A percentile compares a stretch with the other conserved stretches of the same genome.
Evolutionary conservation across 2,888 invertebrate genomes (phyloP).

Genomic region (Lasioglossum lativentre): DNA sequence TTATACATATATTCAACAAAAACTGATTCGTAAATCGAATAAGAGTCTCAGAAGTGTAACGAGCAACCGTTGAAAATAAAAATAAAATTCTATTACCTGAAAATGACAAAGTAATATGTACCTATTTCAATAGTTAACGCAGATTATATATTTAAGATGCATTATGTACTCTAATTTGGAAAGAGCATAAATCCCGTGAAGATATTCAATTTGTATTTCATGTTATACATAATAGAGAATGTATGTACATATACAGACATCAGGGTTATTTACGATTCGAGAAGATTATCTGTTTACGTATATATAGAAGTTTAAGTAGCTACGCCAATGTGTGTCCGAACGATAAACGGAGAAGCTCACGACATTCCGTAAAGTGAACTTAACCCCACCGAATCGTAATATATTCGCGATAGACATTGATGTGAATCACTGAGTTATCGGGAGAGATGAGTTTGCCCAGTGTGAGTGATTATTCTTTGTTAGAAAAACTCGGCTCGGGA

Average conservation of each 20-base stretch:
- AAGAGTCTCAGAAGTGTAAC: background rate
- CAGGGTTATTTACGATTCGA: background rate
- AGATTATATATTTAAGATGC: background rate
- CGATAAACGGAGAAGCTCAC: constrained; percentile 27
- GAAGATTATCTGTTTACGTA: background rate
- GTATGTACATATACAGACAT: background rate
- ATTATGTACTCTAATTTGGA: background rate
- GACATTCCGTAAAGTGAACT: constrained; percentile 44
- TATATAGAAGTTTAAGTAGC: background rate
- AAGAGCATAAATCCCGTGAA: background rate
- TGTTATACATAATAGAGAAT: background rate
- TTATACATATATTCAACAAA: background rate
- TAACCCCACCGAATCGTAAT: constrained; percentile 33
- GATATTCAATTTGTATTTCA: background rate
- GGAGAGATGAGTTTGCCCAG: constrained; percentile 86
- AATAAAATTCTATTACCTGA: background rate
- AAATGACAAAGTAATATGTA: background rate
- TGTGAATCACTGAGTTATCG: constrained; percentile 30
- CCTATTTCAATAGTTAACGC: no score
- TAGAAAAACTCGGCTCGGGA: constrained; percentile 92
- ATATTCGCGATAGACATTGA: constrained; percentile 43
- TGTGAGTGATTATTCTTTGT: constrained; percentile 89
- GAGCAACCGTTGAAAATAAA: background rate
- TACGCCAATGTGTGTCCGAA: constrained; percentile 48
- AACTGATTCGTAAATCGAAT: background rate